These are phyloP conservation scores for Callipepla squamata DNA, from an alignment of 2,113 vertebrate genomes.

Conservation along the genomic window DNA sequence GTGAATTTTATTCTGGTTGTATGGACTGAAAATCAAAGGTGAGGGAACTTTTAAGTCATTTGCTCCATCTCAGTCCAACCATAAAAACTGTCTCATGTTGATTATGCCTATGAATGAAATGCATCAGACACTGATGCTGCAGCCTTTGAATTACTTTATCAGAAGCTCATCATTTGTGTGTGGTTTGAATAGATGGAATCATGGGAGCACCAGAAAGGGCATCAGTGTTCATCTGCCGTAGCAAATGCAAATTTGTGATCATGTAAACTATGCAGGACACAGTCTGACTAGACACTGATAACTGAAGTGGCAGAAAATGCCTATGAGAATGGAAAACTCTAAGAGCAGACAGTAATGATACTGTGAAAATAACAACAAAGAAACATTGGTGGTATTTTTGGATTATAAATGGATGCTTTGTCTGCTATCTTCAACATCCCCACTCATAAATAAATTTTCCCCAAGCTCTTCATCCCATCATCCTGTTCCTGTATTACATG, in stretches of 20 bases:
- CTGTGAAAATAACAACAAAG: neutral
- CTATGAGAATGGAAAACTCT: neutral
- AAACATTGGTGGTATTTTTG: neutral
- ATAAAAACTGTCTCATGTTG: neutral
- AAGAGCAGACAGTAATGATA: neutral
- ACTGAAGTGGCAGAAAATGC: neutral
- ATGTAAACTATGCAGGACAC: neutral
- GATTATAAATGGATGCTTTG: neutral
- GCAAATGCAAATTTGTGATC: neutral
- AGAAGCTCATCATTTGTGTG: slow-evolving; percentile 18
- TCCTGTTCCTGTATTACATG: neutral
- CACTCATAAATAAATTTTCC: neutral
- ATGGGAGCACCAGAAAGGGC: neutral
- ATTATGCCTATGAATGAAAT: neutral
- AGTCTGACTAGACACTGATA: neutral
- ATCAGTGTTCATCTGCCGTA: neutral
- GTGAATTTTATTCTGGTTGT: neutral
- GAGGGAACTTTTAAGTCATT: neutral
- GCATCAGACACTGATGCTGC: neutral
- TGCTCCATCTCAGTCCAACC: neutral
- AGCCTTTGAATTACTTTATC: neutral
- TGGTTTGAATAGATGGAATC: neutral
- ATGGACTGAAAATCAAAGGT: neutral
- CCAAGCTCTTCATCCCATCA: neutral
- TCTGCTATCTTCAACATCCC: neutral